Base-by-base conservation (phyloP, 1,140 invertebrate genomes). In the Pseudomyrmex sp. region DNA sequence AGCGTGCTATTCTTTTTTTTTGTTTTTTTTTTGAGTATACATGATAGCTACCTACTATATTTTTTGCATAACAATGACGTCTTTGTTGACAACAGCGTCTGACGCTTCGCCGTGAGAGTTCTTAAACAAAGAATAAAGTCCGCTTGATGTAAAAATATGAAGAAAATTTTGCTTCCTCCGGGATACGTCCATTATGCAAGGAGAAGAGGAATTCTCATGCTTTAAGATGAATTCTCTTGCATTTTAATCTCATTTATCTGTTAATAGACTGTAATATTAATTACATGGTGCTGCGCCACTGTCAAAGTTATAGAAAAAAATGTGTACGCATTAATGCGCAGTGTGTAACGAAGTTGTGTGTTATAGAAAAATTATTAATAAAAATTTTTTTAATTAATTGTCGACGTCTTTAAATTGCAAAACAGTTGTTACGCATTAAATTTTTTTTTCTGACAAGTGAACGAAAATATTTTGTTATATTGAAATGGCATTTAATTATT, bases 111-210 rank as follows among this genome's bases (percentile, higher is more conserved):
- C 44, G n/a, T n/a, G 76, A 59, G 66, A 80, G n/a, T 70, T 72
- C 76, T 80, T 80, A 72, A 79, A 79, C 76, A 70, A 80, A 72
- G 76, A 80, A 50, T 80, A 80, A 72, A 80, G 44, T 59, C 46
- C 44, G 23, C 44, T 72, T 80, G 66, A 80, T 79, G 54, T 70
- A 9, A 70, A 72, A 80, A 80, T 80, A 59, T 72, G 44, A 80
- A 70, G 52, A 50, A 72, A 80, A 80, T 80, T 70, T 72, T 10
- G 52, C 61, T 54, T 66, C 23, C 26, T 68, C 44, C 44, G 76
- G 2, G 61, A 50, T n/a, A 9, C 66, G 44, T 80, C 46, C 23
- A 50, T 80, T 80, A 70, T 8, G n/a, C 44, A 52, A 56, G 3
- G 18, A 10, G 44, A 69, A 77, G 63, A 68, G 23, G 35, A 68